These are phyloP conservation scores for Torymus texanus DNA, from an alignment of 2,888 invertebrate species.

Conservation along the genomic window DNA sequence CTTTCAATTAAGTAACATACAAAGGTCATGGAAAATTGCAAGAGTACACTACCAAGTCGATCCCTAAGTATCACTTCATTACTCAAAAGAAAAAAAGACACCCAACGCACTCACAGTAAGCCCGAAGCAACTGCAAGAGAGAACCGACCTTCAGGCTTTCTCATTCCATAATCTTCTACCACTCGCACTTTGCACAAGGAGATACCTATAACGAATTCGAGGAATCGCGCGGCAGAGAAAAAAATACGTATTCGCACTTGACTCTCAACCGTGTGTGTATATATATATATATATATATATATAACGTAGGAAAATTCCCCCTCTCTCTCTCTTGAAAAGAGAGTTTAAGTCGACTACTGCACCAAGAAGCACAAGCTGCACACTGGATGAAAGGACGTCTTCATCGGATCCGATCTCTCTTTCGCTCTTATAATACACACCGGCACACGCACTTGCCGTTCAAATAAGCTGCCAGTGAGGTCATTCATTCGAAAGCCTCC, in stretches of 20 bases:
- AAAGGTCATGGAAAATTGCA: too few relatives aligned
- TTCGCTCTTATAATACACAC: background rate
- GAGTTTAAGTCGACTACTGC: too few relatives aligned
- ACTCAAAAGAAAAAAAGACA: too few relatives aligned
- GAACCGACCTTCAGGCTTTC: too few relatives aligned
- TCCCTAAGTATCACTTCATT: too few relatives aligned
- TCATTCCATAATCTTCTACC: too few relatives aligned
- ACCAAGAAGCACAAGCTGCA: background rate
- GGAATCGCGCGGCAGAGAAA: background rate
- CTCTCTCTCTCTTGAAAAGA: background rate
- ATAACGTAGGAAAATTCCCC: background rate
- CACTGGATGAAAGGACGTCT: constrained; percentile 37
- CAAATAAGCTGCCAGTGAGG: constrained; percentile 33
- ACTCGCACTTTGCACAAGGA: too few relatives aligned
- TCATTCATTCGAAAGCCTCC: constrained; percentile 34
- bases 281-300: background rate
- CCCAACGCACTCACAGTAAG: too few relatives aligned
- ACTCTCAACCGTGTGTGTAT: background rate
- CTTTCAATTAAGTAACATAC: too few relatives aligned
- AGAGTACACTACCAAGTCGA: too few relatives aligned
- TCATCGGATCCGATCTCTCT: constrained; percentile 27
- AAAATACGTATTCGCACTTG: constrained; percentile 27
- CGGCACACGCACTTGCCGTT: constrained; percentile 6
- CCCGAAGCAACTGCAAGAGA: too few relatives aligned
- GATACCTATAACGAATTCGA: too few relatives aligned